Percentiles rank a stretch among this genome's conserved stretches.
These are phyloP conservation scores for Heloderma charlesbogerti DNA, from an alignment of 2,113 vertebrate genomes.

Conservation along the genomic window DNA sequence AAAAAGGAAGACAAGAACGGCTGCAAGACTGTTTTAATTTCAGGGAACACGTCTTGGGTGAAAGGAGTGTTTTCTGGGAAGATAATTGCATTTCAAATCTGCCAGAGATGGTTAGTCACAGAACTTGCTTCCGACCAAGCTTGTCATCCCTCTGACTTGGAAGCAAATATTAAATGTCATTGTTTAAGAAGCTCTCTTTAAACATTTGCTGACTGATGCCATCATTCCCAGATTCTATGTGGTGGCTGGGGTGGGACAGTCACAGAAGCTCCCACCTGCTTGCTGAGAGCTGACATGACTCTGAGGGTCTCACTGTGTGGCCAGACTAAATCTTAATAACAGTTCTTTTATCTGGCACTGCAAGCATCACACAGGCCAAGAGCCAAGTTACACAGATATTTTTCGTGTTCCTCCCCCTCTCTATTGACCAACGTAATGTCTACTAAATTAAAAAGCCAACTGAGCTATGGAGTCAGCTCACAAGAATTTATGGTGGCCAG, in stretches of 20 bases:
- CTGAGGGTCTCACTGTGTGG: slow-evolving; percentile 33
- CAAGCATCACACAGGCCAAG: slow-evolving; percentile 17
- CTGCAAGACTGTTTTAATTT: slow-evolving; percentile 29
- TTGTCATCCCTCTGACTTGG: slow-evolving; percentile 59
- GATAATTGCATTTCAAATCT: slow-evolving; percentile 51
- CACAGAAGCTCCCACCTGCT: neutral
- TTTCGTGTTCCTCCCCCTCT: slow-evolving; percentile 41
- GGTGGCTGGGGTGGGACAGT: slow-evolving; percentile 15
- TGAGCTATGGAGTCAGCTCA: slow-evolving; percentile 28
- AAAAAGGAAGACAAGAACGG: slow-evolving; percentile 1
- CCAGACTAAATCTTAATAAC: slow-evolving; percentile 37
- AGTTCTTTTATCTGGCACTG: slow-evolving; percentile 35
- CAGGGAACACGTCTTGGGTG: slow-evolving; percentile 20
- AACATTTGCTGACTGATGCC: slow-evolving; percentile 29
- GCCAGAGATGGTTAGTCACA: slow-evolving; percentile 56
- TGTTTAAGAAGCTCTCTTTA: slow-evolving; percentile 31
- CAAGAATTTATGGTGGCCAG: neutral
- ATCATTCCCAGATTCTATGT: slow-evolving; percentile 15
- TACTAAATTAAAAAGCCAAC: slow-evolving; percentile 48
- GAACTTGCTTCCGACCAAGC: slow-evolving; percentile 56
- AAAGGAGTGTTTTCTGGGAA: slow-evolving; percentile 35
- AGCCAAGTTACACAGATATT: slow-evolving; percentile 49
- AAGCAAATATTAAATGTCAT: slow-evolving; percentile 47
- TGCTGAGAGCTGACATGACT: slow-evolving; percentile 11
- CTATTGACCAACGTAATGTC: slow-evolving; percentile 50